These are phyloP conservation scores for Oreochromis spilurus DNA, from an alignment of 2,113 vertebrate species.

Conservation along the genomic window DNA sequence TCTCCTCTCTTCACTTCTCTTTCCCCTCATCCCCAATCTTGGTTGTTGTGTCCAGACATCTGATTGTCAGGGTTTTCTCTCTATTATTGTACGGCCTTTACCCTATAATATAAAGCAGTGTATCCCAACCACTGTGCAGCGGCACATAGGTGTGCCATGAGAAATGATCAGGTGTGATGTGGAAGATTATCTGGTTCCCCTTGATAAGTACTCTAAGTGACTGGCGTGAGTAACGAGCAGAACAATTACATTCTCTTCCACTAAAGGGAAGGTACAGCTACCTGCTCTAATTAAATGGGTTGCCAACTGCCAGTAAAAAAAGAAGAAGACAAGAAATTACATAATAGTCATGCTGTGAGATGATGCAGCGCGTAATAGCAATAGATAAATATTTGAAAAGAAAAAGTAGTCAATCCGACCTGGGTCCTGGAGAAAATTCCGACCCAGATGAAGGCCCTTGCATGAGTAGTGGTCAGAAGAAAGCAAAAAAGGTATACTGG, in stretches of 20 bases:
- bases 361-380: fast-evolving
- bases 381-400: neutral
- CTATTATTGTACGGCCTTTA: neutral
- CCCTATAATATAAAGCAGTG: neutral
- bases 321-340: neutral
- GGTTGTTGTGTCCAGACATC: neutral
- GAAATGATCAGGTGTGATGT: fast-evolving
- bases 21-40: neutral
- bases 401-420: fast-evolving
- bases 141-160: fast-evolving
- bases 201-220: neutral
- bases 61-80: neutral
- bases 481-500: neutral
- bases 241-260: neutral
- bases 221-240: neutral
- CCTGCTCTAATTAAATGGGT: neutral
- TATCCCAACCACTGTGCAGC: neutral
- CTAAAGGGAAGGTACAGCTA: neutral
- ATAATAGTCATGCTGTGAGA: neutral
- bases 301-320: neutral
- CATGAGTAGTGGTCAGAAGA: neutral
- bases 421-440: neutral
- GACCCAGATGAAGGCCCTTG: neutral
- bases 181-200: neutral
- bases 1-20: neutral